Percentiles rank a stretch among this genome's conserved stretches.
These are phyloP conservation scores for Standfussiana lucernea DNA, from an alignment of 2,888 invertebrate genomes.

Conservation along the genomic window DNA sequence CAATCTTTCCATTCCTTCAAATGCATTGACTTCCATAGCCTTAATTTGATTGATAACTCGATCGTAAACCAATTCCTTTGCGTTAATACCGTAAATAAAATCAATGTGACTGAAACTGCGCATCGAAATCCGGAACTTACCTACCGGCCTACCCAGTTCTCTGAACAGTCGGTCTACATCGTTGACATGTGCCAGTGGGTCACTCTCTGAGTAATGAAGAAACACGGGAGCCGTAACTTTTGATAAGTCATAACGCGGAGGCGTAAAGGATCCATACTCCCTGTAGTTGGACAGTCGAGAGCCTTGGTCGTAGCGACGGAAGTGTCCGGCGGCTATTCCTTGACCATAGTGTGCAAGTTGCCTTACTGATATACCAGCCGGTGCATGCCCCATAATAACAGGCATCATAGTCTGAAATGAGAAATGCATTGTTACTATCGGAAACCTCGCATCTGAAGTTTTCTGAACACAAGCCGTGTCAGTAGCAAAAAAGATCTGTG, in stretches of 20 bases:
- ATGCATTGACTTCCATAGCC: conserved; percentile 73
- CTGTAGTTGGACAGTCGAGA: conserved; percentile 84
- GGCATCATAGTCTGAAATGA: conserved; percentile 92
- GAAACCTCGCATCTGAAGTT: not conserved
- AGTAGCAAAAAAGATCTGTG: not conserved
- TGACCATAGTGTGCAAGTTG: conserved; percentile 94
- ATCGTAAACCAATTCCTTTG: conserved; percentile 90
- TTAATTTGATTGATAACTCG: conserved; percentile 89
- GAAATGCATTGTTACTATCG: not conserved
- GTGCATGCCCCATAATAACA: conserved; percentile 92
- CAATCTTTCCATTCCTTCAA: conserved; percentile 3
- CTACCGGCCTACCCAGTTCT: conserved; percentile 89
- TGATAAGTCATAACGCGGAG: conserved; percentile 91
- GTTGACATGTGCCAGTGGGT: conserved; percentile 91
- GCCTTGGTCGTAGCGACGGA: conserved; percentile 91
- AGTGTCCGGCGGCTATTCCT: conserved; percentile 88
- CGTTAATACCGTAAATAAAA: conserved; percentile 93
- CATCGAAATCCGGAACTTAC: conserved; percentile 89
- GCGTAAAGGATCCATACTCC: conserved; percentile 88
- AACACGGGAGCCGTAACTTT: conserved; percentile 91
- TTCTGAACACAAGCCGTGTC: not conserved
- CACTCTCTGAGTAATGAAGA: conserved; percentile 92
- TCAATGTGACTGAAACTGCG: conserved; percentile 93
- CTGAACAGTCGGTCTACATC: conserved; percentile 90
- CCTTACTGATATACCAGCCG: conserved; percentile 93